Evolutionary conservation across 1,140 invertebrate species (phyloP).

Genomic region (Pissodes strobi): DNA sequence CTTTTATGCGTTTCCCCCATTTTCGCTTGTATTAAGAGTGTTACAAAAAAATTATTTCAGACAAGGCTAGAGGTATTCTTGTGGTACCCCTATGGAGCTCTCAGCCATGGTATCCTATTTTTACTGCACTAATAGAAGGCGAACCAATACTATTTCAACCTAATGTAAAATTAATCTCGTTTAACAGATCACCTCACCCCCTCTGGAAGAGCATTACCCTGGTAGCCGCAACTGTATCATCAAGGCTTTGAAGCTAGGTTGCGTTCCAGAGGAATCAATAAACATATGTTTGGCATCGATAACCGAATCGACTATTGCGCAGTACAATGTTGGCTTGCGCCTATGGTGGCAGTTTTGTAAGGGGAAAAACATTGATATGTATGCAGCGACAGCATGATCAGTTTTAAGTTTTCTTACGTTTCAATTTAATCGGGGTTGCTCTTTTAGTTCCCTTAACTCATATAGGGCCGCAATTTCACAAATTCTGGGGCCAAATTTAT

Average conservation of each 20-base stretch:
- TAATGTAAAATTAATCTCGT: slow-evolving; percentile 10
- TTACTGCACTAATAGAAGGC: neutral
- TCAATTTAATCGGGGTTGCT: slow-evolving; percentile 6
- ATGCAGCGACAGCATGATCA: neutral
- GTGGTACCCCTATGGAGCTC: slow-evolving; percentile 43
- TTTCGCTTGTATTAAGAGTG: slow-evolving; percentile 38
- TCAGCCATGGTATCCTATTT: slow-evolving; percentile 46
- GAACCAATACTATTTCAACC: slow-evolving; percentile 31
- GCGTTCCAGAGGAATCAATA: slow-evolving; percentile 11
- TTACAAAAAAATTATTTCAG: slow-evolving; percentile 41
- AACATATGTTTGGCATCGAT: slow-evolving; percentile 9
- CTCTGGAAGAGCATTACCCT: slow-evolving; percentile 25
- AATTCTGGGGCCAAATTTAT: neutral
- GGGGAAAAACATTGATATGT: neutral
- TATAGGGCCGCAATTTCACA: slow-evolving; percentile 4
- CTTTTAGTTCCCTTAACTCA: too few species aligned
- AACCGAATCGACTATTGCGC: neutral
- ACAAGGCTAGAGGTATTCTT: slow-evolving; percentile 41
- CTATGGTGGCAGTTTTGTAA: slow-evolving; percentile 4
- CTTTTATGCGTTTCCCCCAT: slow-evolving; percentile 49
- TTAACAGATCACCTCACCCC: slow-evolving; percentile 30
- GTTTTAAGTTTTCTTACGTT: slow-evolving; percentile 13
- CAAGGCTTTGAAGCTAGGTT: slow-evolving; percentile 16
- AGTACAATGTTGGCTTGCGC: slow-evolving; percentile 10
- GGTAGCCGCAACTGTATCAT: slow-evolving; percentile 43